These are phyloP conservation scores for Centruroides vittatus DNA, from an alignment of 1,140 invertebrate genomes.

Conservation along the genomic window DNA sequence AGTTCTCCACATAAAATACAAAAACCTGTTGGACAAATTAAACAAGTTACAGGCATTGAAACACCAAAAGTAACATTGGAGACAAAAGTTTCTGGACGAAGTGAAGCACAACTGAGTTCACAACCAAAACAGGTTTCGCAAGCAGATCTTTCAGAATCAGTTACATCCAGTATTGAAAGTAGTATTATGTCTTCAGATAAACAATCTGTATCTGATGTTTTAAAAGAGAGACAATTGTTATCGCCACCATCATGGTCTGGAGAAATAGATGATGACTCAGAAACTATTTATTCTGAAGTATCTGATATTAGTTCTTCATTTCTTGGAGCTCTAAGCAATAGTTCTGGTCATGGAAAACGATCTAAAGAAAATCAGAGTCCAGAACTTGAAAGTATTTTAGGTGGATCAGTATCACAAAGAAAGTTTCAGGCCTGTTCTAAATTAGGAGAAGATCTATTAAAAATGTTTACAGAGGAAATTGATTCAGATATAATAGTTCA, in stretches of 20 bases:
- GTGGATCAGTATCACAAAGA: conserved; percentile 1
- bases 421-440: conserved; percentile 39
- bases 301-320: conserved; percentile 17
- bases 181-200: conserved; percentile 1
- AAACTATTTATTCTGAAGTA: conserved; percentile 18
- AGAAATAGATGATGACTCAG: conserved; percentile 17
- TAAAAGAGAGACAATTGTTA: conserved; percentile 3
- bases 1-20: too few species aligned
- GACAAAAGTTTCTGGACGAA: too few species aligned
- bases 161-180: not conserved
- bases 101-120: too few species aligned
- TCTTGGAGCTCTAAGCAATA: conserved; percentile 4
- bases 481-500: conserved; percentile 55
- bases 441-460: conserved; percentile 65
- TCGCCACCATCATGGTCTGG: not conserved
- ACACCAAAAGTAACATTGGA: too few species aligned
- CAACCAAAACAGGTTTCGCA: too few species aligned
- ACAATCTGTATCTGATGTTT: not conserved
- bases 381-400: conserved; percentile 9
- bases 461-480: conserved; percentile 79
- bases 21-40: too few species aligned
- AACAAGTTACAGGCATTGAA: too few species aligned
- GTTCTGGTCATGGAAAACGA: conserved; percentile 23
- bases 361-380: conserved; percentile 33
- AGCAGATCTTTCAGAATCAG: too few species aligned